Conservation (phyloP, 2,888 invertebrate genomes). For the Metalampra italica region DNA sequence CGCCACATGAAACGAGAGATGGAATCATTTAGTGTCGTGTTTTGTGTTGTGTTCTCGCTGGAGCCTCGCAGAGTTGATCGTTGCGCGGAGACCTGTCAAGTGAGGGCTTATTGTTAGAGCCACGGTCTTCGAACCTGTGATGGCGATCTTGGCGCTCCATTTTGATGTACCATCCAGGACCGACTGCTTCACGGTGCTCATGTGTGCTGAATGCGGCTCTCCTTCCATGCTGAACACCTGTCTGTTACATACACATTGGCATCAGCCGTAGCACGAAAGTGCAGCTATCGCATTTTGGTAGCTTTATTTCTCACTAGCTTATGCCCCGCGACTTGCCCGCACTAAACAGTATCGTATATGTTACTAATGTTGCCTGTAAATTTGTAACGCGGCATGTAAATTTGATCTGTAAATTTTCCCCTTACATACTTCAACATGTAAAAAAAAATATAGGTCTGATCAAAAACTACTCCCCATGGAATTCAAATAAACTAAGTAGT, state of each 20-base stretch:
- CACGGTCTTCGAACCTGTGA: constrained; percentile 94
- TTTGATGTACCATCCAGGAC: constrained; percentile 99
- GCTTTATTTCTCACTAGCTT: not conserved
- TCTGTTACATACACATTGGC: constrained; percentile 81
- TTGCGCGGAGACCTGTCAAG: constrained; percentile 21
- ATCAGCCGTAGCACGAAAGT: constrained; percentile 31
- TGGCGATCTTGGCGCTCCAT: constrained; percentile 99
- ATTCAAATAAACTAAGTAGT: too few relatives aligned
- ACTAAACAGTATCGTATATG: too few relatives aligned
- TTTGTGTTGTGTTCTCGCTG: constrained; percentile 41
- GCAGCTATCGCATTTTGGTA: not conserved
- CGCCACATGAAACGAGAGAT: constrained; percentile 77
- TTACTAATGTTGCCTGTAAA: too few relatives aligned
- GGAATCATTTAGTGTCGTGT: constrained; percentile 63
- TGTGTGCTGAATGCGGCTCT: constrained; percentile 95
- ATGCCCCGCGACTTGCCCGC: too few relatives aligned
- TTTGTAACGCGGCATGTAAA: too few relatives aligned
- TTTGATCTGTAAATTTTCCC: too few relatives aligned
- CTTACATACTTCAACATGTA: too few relatives aligned
- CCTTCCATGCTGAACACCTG: constrained; percentile 97
- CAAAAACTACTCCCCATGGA: too few relatives aligned
- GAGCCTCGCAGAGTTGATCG: constrained; percentile 21
- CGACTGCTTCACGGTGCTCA: constrained; percentile 99
- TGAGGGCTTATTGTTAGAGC: constrained; percentile 21
- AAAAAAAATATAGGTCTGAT: too few relatives aligned